A percentile compares a stretch with the other conserved stretches of the same genome.
Evolutionary conservation across 2,113 vertebrate species (phyloP).

Genomic region (Neoarius graeffei): DNA sequence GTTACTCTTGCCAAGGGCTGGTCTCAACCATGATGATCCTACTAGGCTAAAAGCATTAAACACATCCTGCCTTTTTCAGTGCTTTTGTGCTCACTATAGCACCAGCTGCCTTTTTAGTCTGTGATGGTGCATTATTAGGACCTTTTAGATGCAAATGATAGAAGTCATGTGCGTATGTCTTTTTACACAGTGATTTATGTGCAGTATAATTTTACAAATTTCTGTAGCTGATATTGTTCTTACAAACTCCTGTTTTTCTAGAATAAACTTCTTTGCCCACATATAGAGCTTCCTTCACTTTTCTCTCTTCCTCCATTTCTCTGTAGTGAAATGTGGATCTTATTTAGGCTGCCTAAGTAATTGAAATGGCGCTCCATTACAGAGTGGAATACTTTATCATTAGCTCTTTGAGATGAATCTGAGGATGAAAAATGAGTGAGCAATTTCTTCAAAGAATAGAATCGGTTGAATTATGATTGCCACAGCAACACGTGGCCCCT

Average conservation of each 20-base stretch:
- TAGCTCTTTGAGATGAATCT: slow-evolving; percentile 25
- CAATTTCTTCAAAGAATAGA: slow-evolving; percentile 18
- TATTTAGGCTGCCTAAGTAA: slow-evolving; percentile 39
- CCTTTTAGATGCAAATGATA: not conserved
- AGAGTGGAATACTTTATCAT: slow-evolving; percentile 42
- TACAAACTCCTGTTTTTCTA: not conserved
- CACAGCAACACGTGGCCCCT: not conserved
- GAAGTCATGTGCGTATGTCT: not conserved
- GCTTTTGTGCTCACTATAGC: slow-evolving; percentile 7
- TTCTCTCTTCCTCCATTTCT: not conserved
- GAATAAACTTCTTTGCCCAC: not conserved
- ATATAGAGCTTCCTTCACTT: not conserved
- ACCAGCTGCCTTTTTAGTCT: slow-evolving; percentile 36
- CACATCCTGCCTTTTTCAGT: slow-evolving; percentile 14
- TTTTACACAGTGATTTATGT: not conserved
- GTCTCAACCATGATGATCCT: slow-evolving; percentile 47
- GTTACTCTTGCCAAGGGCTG: slow-evolving; percentile 48
- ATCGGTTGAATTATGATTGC: slow-evolving; percentile 35
- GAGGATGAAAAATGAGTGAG: slow-evolving; percentile 40
- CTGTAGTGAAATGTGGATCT: slow-evolving; percentile 1
- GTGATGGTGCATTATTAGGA: not conserved
- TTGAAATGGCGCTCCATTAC: slow-evolving; percentile 46
- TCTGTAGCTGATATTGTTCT: not conserved
- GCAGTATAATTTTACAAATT: not conserved
- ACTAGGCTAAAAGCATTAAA: slow-evolving; percentile 44